Evolutionary conservation across 1,140 invertebrate species (phyloP).

Genomic region (Eriocheir sinensis): DNA sequence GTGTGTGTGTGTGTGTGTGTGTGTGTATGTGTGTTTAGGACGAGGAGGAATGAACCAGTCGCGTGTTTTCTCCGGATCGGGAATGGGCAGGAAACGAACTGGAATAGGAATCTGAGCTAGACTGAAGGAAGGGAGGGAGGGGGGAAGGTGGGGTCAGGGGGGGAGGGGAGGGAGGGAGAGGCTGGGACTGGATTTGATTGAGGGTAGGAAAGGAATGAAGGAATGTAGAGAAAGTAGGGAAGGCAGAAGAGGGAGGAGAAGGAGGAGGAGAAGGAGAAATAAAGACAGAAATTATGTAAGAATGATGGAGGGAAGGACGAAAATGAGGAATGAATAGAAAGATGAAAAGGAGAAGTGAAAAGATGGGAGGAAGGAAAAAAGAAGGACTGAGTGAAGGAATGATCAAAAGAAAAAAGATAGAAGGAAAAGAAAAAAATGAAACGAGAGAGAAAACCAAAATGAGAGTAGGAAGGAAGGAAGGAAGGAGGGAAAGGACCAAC

Average conservation of each 20-base stretch:
- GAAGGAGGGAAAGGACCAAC: neutral
- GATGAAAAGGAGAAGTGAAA: neutral
- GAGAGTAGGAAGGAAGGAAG: neutral
- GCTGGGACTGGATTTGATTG: neutral
- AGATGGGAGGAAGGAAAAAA: neutral
- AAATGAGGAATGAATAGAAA: neutral
- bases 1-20: neutral
- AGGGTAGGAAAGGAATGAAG: conserved; percentile 6
- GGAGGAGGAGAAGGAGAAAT: conserved; percentile 26
- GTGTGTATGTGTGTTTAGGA: neutral
- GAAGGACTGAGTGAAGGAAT: neutral
- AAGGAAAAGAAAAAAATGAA: neutral
- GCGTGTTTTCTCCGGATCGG: neutral
- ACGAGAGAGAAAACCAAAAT: neutral
- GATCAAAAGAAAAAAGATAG: neutral
- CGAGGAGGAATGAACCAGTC: neutral
- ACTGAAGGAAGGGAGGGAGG: neutral
- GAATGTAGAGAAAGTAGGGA: neutral
- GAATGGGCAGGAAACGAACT: neutral
- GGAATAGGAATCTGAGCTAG: neutral
- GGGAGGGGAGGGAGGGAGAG: conserved; percentile 26
- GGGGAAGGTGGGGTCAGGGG: neutral
- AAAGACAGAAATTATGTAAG: neutral
- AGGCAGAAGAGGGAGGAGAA: neutral
- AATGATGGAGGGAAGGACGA: neutral